Percentiles rank a stretch among this genome's conserved stretches.
Conservation (phyloP, 1,140 invertebrate genomes). For the Solenopsis fugax region DNA sequence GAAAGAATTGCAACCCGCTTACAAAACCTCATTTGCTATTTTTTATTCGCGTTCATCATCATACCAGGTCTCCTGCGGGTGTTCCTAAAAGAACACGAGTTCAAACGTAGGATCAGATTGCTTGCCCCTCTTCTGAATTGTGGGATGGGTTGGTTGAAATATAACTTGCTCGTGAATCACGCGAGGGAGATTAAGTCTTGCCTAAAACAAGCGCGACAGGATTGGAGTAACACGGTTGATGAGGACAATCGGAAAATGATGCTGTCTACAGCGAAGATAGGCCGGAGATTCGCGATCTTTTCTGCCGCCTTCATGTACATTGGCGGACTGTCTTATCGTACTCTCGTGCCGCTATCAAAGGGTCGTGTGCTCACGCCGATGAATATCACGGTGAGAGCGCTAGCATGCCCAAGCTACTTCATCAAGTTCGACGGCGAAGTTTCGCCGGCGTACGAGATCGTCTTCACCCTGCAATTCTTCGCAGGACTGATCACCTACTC, state of each 20-base stretch:
- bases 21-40: background rate
- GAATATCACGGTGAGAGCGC: conserved; percentile 64
- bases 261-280: conserved; percentile 59
- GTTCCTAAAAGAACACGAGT: conserved; percentile 44
- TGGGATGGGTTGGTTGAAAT: conserved; percentile 58
- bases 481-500: conserved; percentile 64
- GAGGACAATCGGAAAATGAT: conserved; percentile 38
- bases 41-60: conserved; percentile 55
- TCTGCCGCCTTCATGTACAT: conserved; percentile 67
- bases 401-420: conserved; percentile 64
- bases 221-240: conserved; percentile 48
- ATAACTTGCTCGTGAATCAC: conserved; percentile 45
- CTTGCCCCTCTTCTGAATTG: conserved; percentile 47
- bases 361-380: conserved; percentile 58
- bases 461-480: conserved; percentile 68
- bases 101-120: conserved; percentile 17
- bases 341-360: conserved; percentile 65
- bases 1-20: background rate
- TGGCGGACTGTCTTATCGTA: conserved; percentile 67
- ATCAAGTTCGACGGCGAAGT: conserved; percentile 56
- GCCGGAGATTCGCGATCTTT: conserved; percentile 51
- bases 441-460: conserved; percentile 68
- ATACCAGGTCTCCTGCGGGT: conserved; percentile 52
- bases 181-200: conserved; percentile 28
- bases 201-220: conserved; percentile 41